phyloP scores from a whole-genome alignment of 1,140 invertebrate genomes.

The Euura lappo region DNA sequence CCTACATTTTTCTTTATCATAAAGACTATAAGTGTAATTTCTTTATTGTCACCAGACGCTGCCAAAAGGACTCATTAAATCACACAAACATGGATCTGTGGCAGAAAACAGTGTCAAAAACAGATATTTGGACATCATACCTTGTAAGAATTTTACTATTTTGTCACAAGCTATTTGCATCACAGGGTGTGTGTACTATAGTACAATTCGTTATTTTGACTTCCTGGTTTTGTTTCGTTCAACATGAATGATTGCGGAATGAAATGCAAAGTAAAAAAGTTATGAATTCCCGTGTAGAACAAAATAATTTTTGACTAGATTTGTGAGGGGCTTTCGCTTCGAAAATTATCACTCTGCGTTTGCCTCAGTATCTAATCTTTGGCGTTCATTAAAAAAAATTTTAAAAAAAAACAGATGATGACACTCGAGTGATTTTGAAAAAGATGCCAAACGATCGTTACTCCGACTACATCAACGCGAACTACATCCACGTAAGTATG shows the following conservation, averaged over 20 bases:
- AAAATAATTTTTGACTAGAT: too few relatives aligned
- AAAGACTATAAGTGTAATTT: neutral
- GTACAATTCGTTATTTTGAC: too few relatives aligned
- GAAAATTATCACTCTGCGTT: too few relatives aligned
- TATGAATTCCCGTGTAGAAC: too few relatives aligned
- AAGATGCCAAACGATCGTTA: constrained; percentile 63
- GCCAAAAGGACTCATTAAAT: constrained; percentile 36
- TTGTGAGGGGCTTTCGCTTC: too few relatives aligned
- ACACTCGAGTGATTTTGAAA: constrained; percentile 71
- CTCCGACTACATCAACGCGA: constrained; percentile 97
- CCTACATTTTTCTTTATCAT: neutral
- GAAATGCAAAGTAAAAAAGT: too few relatives aligned
- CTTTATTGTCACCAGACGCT: constrained; percentile 33
- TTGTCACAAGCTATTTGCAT: too few relatives aligned
- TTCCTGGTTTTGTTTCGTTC: too few relatives aligned
- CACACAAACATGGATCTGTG: constrained; percentile 39
- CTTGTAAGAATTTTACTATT: constrained; percentile 59
- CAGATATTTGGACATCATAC: constrained; percentile 76
- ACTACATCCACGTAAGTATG: constrained; percentile 79
- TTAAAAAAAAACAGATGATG: constrained; percentile 64
- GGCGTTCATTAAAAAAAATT: too few relatives aligned
- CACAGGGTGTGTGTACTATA: too few relatives aligned
- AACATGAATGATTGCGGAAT: too few relatives aligned
- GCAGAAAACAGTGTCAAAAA: constrained; percentile 75
- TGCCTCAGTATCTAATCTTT: too few relatives aligned